Base-by-base conservation (phyloP, 2,888 invertebrate genomes). In the Agrilus biguttatus region DNA sequence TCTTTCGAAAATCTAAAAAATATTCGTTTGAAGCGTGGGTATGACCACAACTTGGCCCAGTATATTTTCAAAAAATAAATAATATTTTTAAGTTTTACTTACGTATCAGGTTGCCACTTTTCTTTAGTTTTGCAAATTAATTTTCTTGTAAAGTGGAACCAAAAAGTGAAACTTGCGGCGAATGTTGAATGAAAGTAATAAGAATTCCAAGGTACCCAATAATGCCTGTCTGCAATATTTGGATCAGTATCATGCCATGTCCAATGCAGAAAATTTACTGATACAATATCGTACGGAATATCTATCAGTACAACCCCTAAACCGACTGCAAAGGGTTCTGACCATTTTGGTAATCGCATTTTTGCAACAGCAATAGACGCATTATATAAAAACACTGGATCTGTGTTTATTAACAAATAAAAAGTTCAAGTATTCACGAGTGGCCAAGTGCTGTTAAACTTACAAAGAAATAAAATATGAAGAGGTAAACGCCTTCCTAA, bases 201-300 rank as follows among this genome's bases (percentile, higher is more conserved):
- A 0, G 83, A 84, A 57, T 80, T 86, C 80, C 82, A 85, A 0
- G 87, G 87, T 17, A 87, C 84, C 79, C 81, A 83, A 63, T 85
- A 86, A 61, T 80, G 78, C 35, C 85, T 72, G 59, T 86, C 85
- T 49, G 59, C 70, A 62, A 80, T 72, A 53, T 79, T 80, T 5
- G 80, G 78, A 59, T 80, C 80, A 0, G 80, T 80, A 56, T 80
- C 80, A 52, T 87, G 86, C 87, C 87, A 88, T 2, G 82, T 80
- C 86, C 86, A 87, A 67, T 85, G 86, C 13, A 85, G 65, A 58
- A 80, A 79, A 60, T 83, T 83, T 10, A 85, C 78, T 1, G 80
- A 77, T 45, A 83, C 77, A 40, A 87, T 83, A 57, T 87, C 86
- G 58, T 83, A 86, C 0, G 87, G 85, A 38, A 86, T 68, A 58